These are phyloP conservation scores for Trissolcus basalis DNA, from an alignment of 1,140 invertebrate genomes.

Conservation along the genomic window DNA sequence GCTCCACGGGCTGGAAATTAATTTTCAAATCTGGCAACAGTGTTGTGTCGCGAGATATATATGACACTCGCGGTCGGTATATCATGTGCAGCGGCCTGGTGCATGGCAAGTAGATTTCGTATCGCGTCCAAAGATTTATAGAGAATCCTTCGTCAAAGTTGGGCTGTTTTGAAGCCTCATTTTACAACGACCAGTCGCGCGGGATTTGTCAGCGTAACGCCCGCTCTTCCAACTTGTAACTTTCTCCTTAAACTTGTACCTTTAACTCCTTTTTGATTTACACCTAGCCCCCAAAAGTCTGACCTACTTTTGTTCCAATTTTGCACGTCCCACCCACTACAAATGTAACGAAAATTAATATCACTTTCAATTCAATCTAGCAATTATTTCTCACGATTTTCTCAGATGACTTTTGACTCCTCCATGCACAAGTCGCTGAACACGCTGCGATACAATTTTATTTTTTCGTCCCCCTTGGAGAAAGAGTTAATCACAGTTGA, in stretches of 20 bases:
- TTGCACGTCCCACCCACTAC: constrained; percentile 12
- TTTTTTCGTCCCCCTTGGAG: too few species aligned
- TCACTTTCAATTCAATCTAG: constrained; percentile 25
- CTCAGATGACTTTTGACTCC: too few species aligned
- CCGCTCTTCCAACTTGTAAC: constrained; percentile 29
- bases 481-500: too few species aligned
- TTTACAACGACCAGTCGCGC: constrained; percentile 37
- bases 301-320: not conserved
- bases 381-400: too few species aligned
- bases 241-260: constrained; percentile 12
- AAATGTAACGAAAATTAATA: constrained; percentile 31
- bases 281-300: not conserved
- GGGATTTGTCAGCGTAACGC: constrained; percentile 44
- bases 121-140: constrained; percentile 55
- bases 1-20: constrained; percentile 30
- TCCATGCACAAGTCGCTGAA: too few species aligned
- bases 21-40: constrained; percentile 59
- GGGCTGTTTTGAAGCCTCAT: constrained; percentile 51
- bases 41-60: constrained; percentile 52
- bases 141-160: constrained; percentile 53
- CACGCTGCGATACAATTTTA: too few species aligned
- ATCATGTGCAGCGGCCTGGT: constrained; percentile 53
- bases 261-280: constrained; percentile 3
- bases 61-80: constrained; percentile 51
- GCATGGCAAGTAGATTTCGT: constrained; percentile 57